Base-by-base conservation (phyloP, 2,888 invertebrate species). In the Esperia sulphurella region DNA sequence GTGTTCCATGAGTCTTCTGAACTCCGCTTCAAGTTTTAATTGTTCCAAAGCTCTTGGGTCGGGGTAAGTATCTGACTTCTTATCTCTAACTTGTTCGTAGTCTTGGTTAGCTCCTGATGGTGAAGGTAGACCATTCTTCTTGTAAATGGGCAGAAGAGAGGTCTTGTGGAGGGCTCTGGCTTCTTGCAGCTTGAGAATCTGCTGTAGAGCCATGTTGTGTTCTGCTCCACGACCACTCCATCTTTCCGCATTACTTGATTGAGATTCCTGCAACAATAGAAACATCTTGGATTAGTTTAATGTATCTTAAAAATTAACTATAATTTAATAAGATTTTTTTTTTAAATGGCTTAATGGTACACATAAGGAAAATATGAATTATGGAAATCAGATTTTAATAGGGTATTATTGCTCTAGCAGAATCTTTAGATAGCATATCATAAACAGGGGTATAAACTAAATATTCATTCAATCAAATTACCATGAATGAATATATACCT, bases 161-260 rank as follows among this genome's bases (percentile, higher is more conserved):
- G 91, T 83, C 90, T 93, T 86, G 75, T 88, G 85, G 10, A 86
- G 73, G 63, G 95, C 94, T 79, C 96, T 93, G 54, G 97, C 97
- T 90, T 96, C 96, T 71, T 95, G 95, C 70, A 97, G 95, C 68
- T 96, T 93, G 68, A 97, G 93, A 81, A 97, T 97, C 88, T 97
- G 97, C 81, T 97, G 96, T 61, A 97, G 91, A 63, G 97, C 96
- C 87, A 97, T 92, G 75, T 95, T 95, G 90, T 97, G 97, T 87
- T 97, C 97, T 79, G 97, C 95, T 65, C 94, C 95, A 77, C 95
- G 95, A 75, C 96, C 94, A 71, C 93, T 94, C 97, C 97, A 97
- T 91, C 95, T 93, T 91, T 96, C 96, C 83, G 96, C 91, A 73
- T 95, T 92, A 79, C 93, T 92, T 66, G 96, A 94, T 84, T 95